Evolutionary conservation across 2,888 invertebrate genomes (phyloP).

Genomic region (Rotaria socialis): DNA sequence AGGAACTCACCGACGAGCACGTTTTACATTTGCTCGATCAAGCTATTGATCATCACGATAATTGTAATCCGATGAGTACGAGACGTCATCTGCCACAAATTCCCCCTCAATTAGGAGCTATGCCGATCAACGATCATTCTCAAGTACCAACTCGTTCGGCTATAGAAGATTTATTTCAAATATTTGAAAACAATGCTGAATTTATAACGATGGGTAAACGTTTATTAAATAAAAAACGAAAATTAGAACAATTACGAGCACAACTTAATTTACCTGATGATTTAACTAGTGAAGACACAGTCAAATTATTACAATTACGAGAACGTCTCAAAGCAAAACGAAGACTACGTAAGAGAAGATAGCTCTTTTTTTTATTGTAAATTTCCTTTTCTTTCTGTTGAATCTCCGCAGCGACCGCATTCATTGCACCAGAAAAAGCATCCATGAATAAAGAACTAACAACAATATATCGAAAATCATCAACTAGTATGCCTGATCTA

Average conservation of each 20-base stretch:
- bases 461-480: neutral
- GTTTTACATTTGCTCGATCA: neutral
- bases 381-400: too few relatives aligned
- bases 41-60: neutral
- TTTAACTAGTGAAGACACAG: neutral
- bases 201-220: constrained; percentile 12
- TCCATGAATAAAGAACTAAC: neutral
- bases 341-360: neutral
- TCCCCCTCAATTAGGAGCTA: neutral
- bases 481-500: constrained; percentile 3
- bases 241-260: constrained; percentile 10
- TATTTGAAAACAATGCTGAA: constrained; percentile 23
- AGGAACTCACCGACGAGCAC: constrained; percentile 14
- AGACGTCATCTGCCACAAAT: neutral
- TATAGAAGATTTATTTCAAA: constrained; percentile 34
- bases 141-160: neutral
- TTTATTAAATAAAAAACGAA: constrained; percentile 30
- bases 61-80: neutral
- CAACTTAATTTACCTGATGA: constrained; percentile 17
- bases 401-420: neutral
- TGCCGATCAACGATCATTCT: neutral
- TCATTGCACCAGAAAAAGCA: neutral
- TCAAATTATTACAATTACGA: neutral
- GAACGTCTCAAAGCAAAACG: constrained; percentile 14
- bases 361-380: too few relatives aligned